Evolutionary conservation across 2,888 invertebrate species (phyloP).

Genomic region (Drosophila macrothrix): DNA sequence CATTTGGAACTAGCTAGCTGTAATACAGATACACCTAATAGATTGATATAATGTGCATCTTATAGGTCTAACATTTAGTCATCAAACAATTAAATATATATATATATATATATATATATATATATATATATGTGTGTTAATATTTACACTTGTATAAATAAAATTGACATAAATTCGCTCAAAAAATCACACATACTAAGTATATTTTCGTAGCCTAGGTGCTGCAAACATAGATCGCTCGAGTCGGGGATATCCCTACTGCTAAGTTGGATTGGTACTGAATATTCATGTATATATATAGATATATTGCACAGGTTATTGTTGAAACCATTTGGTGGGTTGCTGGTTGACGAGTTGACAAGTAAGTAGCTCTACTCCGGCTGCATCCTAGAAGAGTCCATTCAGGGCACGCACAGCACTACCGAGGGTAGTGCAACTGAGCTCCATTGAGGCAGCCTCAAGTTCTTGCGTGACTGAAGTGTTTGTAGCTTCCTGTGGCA

Average conservation of each 20-base stretch:
- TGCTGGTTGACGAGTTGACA: constrained; percentile 19
- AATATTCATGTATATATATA: constrained; percentile 10
- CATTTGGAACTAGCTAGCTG: constrained; percentile 69
- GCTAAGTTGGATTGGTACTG: constrained; percentile 7
- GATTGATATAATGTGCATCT: constrained; percentile 13
- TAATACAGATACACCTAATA: constrained; percentile 27
- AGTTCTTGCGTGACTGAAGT: neutral
- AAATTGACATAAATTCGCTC: constrained; percentile 57
- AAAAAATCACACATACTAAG: constrained; percentile 56
- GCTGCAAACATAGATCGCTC: constrained; percentile 9
- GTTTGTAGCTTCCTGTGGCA: constrained; percentile 4
- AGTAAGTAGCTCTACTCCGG: neutral
- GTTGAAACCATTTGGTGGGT: constrained; percentile 76
- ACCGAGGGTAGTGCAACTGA: constrained; percentile 74
- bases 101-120: neutral
- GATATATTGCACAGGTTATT: constrained; percentile 69
- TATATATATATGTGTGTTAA: neutral
- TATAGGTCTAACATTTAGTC: constrained; percentile 13
- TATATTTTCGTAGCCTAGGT: constrained; percentile 18
- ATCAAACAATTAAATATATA: constrained; percentile 17
- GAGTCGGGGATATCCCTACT: neutral
- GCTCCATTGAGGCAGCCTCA: constrained; percentile 48
- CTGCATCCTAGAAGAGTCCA: constrained; percentile 63
- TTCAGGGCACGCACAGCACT: constrained; percentile 79
- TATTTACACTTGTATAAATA: constrained; percentile 44